Evolutionary conservation across 2,888 invertebrate species (phyloP).

Genomic region (Bombylius major): DNA sequence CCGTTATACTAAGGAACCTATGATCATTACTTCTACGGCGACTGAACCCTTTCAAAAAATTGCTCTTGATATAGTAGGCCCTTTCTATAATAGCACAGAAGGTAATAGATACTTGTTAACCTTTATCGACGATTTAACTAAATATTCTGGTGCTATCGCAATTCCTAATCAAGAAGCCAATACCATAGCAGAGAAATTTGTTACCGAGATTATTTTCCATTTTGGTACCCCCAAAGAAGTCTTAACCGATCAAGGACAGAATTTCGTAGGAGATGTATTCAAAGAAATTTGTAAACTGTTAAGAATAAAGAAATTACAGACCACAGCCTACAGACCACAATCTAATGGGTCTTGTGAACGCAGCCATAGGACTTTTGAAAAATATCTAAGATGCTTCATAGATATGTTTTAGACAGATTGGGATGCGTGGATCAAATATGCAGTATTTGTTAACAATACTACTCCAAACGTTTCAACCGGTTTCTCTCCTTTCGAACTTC

Average conservation of each 20-base stretch:
- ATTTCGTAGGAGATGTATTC: not conserved
- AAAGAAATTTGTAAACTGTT: not conserved
- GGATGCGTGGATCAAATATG: not conserved
- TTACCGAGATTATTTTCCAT: not conserved
- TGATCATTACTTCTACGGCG: no score
- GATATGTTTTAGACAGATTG: no score
- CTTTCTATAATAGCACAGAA: constrained; percentile 15
- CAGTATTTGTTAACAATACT: not conserved
- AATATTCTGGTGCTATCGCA: constrained; percentile 19
- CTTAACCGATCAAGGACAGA: not conserved
- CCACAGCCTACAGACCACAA: not conserved
- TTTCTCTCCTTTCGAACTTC: not conserved
- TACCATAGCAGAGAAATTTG: constrained; percentile 20
- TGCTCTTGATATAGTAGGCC: constrained; percentile 22
- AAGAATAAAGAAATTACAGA: not conserved
- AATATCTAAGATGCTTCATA: no score
- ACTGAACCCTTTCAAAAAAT: constrained; percentile 19
- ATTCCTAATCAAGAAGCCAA: constrained; percentile 21
- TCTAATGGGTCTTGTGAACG: not conserved
- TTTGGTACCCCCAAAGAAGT: not conserved
- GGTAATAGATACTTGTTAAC: constrained; percentile 20
- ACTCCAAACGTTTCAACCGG: not conserved
- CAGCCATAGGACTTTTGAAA: not conserved
- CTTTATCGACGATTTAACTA: constrained; percentile 20
- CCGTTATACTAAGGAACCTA: constrained; percentile 14